These are phyloP conservation scores for Flabesymbios commensalis DNA, from an alignment of 2,888 invertebrate species.

Conservation along the genomic window DNA sequence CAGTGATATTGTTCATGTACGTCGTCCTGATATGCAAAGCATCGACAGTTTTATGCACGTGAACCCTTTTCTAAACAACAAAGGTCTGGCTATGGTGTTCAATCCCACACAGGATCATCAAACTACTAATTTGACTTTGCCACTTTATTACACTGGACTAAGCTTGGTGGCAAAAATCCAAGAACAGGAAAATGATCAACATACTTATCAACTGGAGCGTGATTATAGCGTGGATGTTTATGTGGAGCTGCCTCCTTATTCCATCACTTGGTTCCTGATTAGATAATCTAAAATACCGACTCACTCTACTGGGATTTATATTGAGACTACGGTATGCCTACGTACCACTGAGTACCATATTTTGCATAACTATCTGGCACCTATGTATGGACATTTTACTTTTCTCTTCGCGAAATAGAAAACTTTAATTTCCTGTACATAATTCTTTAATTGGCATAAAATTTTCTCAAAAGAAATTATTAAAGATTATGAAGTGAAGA, in stretches of 20 bases:
- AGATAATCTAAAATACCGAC: too few species aligned
- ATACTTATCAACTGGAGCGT: constrained; percentile 18
- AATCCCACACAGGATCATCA: constrained; percentile 29
- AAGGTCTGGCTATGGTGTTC: constrained; percentile 35
- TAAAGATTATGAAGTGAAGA: too few species aligned
- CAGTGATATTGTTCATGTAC: constrained; percentile 36
- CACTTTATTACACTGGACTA: constrained; percentile 36
- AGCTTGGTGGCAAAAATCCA: constrained; percentile 16
- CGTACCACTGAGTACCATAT: too few species aligned
- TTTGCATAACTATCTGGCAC: too few species aligned
- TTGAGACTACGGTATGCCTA: too few species aligned
- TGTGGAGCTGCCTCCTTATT: constrained; percentile 15
- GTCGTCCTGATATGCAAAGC: constrained; percentile 33
- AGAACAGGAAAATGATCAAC: constrained; percentile 11
- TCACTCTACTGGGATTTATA: too few species aligned
- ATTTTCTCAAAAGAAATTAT: too few species aligned
- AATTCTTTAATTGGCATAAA: too few species aligned
- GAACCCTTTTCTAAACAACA: constrained; percentile 25
- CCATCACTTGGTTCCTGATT: constrained; percentile 34
- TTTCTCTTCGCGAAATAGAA: too few species aligned
- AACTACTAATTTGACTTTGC: constrained; percentile 20
- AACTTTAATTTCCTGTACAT: too few species aligned
- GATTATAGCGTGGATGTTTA: constrained; percentile 21
- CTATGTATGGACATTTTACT: too few species aligned
- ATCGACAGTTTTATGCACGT: constrained; percentile 36